Evolutionary conservation across 1,140 invertebrate species (phyloP).

Genomic region (Heliconius himera): DNA sequence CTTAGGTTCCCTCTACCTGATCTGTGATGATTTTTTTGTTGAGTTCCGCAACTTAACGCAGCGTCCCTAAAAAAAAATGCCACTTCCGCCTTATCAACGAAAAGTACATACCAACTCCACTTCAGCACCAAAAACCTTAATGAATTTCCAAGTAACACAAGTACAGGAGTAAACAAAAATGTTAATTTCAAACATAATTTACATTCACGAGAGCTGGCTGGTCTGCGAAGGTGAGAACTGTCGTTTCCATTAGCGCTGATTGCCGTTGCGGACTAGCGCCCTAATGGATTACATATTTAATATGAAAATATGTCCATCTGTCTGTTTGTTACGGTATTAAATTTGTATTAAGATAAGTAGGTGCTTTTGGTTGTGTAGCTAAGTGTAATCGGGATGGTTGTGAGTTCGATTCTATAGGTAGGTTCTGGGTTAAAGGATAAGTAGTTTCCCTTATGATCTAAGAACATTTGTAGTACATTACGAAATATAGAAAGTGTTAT

Average conservation of each 20-base stretch:
- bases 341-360: constrained; percentile 7
- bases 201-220: constrained; percentile 14
- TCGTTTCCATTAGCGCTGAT: constrained; percentile 9
- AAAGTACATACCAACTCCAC: not conserved
- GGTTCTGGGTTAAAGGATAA: too few species aligned
- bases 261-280: constrained; percentile 2
- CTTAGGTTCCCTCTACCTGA: too few species aligned
- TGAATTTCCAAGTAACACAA: not conserved
- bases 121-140: not conserved
- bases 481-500: too few species aligned
- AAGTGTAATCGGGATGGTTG: not conserved
- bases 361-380: not conserved
- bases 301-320: constrained; percentile 6
- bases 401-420: not conserved
- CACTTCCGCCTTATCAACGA: too few species aligned
- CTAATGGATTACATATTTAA: constrained; percentile 23
- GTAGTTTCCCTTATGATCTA: too few species aligned
- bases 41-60: too few species aligned
- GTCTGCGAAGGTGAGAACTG: constrained; percentile 12
- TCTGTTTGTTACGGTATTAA: not conserved
- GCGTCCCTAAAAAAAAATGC: too few species aligned
- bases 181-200: constrained; percentile 16
- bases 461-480: too few species aligned
- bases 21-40: too few species aligned
- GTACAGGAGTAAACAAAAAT: constrained; percentile 6